These are phyloP conservation scores for Myiotriccus ornatus DNA, from an alignment of 2,797 vertebrate genomes.

Conservation along the genomic window DNA sequence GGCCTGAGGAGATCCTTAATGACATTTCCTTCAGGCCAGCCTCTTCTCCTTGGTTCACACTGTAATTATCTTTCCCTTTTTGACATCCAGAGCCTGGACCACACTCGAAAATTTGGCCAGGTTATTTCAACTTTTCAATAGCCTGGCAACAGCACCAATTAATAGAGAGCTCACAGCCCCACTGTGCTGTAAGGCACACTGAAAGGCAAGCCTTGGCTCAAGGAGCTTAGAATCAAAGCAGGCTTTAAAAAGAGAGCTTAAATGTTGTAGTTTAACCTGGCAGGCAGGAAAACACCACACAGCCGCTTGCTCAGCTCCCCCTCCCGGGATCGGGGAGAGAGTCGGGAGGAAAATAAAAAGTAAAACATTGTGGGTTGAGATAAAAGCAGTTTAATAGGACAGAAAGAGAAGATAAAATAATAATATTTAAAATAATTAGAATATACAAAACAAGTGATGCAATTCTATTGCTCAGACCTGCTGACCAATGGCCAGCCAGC, in stretches of 20 bases:
- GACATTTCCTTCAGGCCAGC: background rate
- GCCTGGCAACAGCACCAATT: background rate
- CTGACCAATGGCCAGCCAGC: background rate
- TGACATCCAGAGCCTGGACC: background rate
- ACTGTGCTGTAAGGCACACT: background rate
- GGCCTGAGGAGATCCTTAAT: background rate
- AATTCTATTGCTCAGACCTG: background rate
- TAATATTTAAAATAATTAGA: background rate
- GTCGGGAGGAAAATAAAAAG: rapidly evolving
- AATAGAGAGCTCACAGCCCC: background rate
- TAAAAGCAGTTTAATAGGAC: background rate
- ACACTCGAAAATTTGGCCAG: background rate
- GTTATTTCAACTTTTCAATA: conserved; percentile 1
- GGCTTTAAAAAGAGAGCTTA: background rate
- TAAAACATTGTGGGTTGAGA: background rate
- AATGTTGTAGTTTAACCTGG: background rate
- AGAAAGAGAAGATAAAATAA: background rate
- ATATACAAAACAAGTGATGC: background rate
- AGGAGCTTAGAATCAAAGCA: background rate
- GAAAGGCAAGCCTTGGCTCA: background rate
- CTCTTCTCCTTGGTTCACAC: background rate
- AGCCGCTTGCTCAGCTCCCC: background rate
- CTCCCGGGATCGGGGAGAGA: background rate
- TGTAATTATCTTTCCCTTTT: conserved; percentile 15
- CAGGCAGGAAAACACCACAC: background rate